Conservation (phyloP, 1,140 invertebrate genomes). For the Drosophila truncata region DNA sequence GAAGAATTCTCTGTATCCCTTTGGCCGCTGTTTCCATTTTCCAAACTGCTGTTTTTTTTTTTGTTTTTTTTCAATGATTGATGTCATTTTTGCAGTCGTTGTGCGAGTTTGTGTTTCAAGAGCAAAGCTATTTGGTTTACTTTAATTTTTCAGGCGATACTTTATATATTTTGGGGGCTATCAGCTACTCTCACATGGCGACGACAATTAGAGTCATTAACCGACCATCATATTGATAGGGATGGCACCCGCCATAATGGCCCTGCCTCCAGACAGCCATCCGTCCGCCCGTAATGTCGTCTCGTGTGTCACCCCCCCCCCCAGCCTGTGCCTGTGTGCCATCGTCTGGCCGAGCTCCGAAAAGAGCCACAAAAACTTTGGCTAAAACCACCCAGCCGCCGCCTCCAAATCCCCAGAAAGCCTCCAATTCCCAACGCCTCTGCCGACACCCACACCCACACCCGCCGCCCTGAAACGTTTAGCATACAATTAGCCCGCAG, state of each 20-base stretch:
- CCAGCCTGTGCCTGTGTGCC: slow-evolving; percentile 1
- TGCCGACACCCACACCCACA: slow-evolving; percentile 9
- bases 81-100: slow-evolving; percentile 10
- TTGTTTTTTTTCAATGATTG: slow-evolving; percentile 11
- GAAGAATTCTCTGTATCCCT: slow-evolving; percentile 13
- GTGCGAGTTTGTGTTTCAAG: background rate
- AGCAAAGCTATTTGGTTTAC: no score
- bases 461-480: slow-evolving; percentile 61
- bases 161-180: background rate
- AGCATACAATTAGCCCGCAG: slow-evolving; percentile 80
- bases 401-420: slow-evolving; percentile 44
- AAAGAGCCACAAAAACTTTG: slow-evolving; percentile 74
- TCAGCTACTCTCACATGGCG: slow-evolving; percentile 20
- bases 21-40: slow-evolving; percentile 5
- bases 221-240: slow-evolving; percentile 73
- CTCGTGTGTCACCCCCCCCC: slow-evolving; percentile 37
- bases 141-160: slow-evolving; percentile 12
- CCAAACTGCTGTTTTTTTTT: slow-evolving; percentile 1
- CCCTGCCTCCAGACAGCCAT: slow-evolving; percentile 2
- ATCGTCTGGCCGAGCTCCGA: slow-evolving; percentile 43
- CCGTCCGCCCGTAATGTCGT: slow-evolving; percentile 43
- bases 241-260: slow-evolving; percentile 9
- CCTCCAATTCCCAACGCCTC: slow-evolving; percentile 32
- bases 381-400: slow-evolving; percentile 39
- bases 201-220: slow-evolving; percentile 74